Conservation (phyloP, 2,797 vertebrate species). For the Pogoniulus pusillus region DNA sequence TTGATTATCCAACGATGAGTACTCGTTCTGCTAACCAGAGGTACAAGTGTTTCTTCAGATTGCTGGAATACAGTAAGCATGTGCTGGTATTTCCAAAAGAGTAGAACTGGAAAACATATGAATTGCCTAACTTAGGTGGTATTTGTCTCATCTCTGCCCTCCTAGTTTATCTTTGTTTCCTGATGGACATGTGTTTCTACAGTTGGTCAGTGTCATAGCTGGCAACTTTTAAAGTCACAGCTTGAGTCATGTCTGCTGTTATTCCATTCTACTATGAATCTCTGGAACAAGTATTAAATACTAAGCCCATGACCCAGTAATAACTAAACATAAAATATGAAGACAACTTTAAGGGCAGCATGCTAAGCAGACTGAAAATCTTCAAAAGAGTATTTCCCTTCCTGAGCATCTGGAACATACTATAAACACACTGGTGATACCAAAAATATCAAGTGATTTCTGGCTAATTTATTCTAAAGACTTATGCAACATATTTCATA, state of each 20-base stretch:
- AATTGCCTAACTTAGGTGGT: background rate
- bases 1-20: background rate
- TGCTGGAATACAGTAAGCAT: background rate
- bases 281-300: slow-evolving; percentile 54
- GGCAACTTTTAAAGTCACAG: slow-evolving; percentile 38
- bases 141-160: slow-evolving; percentile 22
- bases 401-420: slow-evolving; percentile 24
- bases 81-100: background rate
- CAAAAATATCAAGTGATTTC: slow-evolving; percentile 51
- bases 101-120: background rate
- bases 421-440: slow-evolving; percentile 40
- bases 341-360: slow-evolving; percentile 41
- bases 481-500: slow-evolving; percentile 46
- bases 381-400: slow-evolving; percentile 39
- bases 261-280: slow-evolving; percentile 12
- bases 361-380: background rate
- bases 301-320: slow-evolving; percentile 45
- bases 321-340: slow-evolving; percentile 36
- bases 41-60: background rate
- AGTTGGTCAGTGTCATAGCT: slow-evolving; percentile 26
- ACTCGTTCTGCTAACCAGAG: background rate
- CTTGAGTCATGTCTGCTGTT: slow-evolving; percentile 62
- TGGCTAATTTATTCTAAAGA: slow-evolving; percentile 47
- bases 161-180: background rate
- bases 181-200: slow-evolving; percentile 20